Evolutionary conservation across 2,888 invertebrate genomes (phyloP), one percentile per base, ranked within the genome.

Genomic region (Athalia rosae): DNA sequence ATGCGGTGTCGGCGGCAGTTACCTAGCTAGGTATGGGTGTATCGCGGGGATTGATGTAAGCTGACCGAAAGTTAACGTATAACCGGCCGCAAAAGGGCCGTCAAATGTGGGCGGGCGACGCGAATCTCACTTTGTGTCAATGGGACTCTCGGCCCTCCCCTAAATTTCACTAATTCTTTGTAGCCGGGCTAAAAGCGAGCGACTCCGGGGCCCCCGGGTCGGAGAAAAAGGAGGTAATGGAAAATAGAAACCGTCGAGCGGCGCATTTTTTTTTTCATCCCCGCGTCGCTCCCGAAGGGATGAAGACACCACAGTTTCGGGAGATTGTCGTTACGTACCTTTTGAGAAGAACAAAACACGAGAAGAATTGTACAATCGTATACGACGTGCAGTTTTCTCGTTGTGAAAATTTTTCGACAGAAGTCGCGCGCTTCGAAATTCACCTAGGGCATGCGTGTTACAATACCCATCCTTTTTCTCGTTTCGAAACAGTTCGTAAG

Each of bases 51-150:
- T n/a, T n/a, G 53, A 53, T 53, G 50, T 50, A 11, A 50, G 82
- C 79, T 80, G 82, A 80, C 80, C 82, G n/a, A 80, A 82, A 85
- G 85, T 85, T 84, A 86, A 85, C 84, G 45, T 71, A 11, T 74
- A 28, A 61, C 61, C 48, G 50, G 74, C 84, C 83, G 79, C 82
- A 86, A 74, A 28, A 74, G 74, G 59, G 84, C 86, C 85, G 86
- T 86, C 86, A 86, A 88, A 88, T 86, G 85, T 84, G 84, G 85
- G 85, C 85, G 87, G 84, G 84, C 83, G 81, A 63, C 78, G 81
- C 77, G 78, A 81, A 83, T 87, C 85, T 85, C 86, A 86, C 86
- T 87, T 86, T 87, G 86, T 82, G 77, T 80, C 76, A 78, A 61
- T 74, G 74, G 74, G 50, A 48, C 74, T 62, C 50, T 8, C 4